phyloP scores from a whole-genome alignment of 2,888 invertebrate species.

The Pemphredon lugubris region DNA sequence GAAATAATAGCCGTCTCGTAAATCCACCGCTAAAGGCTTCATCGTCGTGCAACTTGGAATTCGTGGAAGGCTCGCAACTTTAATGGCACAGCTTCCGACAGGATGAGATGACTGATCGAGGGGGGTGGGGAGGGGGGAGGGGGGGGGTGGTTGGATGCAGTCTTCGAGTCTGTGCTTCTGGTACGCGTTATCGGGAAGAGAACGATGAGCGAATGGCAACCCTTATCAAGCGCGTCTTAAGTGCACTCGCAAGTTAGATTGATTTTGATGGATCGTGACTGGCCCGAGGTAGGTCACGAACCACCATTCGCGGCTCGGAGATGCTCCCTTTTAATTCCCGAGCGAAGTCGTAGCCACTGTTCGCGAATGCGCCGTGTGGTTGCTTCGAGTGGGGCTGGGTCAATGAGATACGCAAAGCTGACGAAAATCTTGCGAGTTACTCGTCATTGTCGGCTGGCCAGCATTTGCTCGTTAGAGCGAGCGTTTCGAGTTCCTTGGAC shows the following conservation, averaged over 20 bases:
- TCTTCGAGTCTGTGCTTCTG: not conserved
- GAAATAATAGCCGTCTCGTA: constrained; percentile 45
- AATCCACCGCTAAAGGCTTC: constrained; percentile 11
- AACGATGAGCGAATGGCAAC: not conserved
- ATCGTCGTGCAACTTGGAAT: constrained; percentile 14
- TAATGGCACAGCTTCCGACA: constrained; percentile 9
- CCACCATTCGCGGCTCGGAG: not conserved
- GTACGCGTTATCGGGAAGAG: not conserved
- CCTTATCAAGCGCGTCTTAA: constrained; percentile 40
- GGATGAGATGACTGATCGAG: constrained; percentile 25
- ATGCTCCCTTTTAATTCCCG: constrained; percentile 22
- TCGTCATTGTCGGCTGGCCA: too few relatives aligned
- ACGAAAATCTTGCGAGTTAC: too few relatives aligned
- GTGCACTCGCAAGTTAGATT: constrained; percentile 69
- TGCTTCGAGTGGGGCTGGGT: too few relatives aligned
- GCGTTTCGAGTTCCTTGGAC: too few relatives aligned
- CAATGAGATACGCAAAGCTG: too few relatives aligned
- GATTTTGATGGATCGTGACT: constrained; percentile 74
- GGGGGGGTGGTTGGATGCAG: not conserved
- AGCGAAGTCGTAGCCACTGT: constrained; percentile 11
- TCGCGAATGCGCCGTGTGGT: too few relatives aligned
- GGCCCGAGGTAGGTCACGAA: not conserved
- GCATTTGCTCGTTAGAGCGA: too few relatives aligned
- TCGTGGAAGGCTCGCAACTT: constrained; percentile 6
- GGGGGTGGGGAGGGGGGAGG: too few relatives aligned